Evolutionary conservation across 2,113 vertebrate species (phyloP).

Genomic region (Tricholaema leucomelas): DNA sequence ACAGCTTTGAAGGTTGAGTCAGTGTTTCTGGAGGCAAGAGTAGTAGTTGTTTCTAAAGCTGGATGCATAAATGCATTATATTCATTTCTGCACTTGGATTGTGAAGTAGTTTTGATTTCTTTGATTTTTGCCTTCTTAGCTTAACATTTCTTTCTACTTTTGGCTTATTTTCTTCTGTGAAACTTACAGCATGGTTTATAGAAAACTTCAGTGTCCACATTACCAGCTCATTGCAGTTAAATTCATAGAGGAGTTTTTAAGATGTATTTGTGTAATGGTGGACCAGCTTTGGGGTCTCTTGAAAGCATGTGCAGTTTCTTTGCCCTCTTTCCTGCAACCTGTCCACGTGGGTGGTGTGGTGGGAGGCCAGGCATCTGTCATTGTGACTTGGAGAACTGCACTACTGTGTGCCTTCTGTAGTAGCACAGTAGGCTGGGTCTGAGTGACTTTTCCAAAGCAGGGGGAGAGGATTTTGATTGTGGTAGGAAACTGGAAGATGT

Average conservation of each 20-base stretch:
- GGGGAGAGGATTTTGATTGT: not conserved
- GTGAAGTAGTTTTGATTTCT: not conserved
- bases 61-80: not conserved
- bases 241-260: not conserved
- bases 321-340: not conserved
- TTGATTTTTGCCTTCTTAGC: not conserved
- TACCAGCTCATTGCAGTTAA: not conserved
- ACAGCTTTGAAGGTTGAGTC: conserved; percentile 39
- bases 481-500: not conserved
- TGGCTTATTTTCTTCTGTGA: not conserved
- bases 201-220: not conserved
- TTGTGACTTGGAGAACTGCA: not conserved
- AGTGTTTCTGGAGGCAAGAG: not conserved
- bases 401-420: accelerated
- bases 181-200: not conserved
- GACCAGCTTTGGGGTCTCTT: not conserved
- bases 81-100: not conserved
- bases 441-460: not conserved
- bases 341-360: accelerated
- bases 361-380: accelerated
- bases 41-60: conserved; percentile 16
- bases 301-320: not conserved
- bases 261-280: not conserved
- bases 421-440: not conserved
- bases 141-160: not conserved